Conservation (phyloP, 2,113 vertebrate genomes). For the Chauna torquata region DNA sequence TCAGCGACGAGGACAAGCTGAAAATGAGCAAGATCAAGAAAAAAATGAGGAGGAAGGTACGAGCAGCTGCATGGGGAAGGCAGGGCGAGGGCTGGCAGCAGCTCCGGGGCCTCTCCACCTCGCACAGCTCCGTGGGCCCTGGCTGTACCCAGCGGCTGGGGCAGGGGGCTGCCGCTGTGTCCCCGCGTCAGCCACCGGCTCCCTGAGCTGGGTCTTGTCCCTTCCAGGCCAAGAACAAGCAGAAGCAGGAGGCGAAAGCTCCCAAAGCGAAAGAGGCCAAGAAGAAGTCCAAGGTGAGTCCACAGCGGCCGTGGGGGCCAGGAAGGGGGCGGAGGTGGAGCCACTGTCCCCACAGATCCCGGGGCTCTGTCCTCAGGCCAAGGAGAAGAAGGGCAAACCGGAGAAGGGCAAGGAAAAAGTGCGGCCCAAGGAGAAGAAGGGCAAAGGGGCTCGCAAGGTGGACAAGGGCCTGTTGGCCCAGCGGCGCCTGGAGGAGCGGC, state of each 20-base stretch:
- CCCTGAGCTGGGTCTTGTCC: neutral
- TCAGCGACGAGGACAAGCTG: constrained; percentile 90
- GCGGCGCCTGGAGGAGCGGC: constrained; percentile 88
- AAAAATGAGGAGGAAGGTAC: constrained; percentile 92
- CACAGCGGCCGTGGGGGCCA: accelerated
- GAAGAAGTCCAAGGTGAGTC: constrained; percentile 84
- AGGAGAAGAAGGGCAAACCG: constrained; percentile 79
- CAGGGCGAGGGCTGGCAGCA: neutral
- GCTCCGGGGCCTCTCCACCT: neutral
- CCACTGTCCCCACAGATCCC: accelerated
- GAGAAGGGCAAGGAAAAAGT: constrained; percentile 71
- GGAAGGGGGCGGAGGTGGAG: neutral
- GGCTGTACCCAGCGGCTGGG: neutral
- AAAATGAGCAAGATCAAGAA: constrained; percentile 93
- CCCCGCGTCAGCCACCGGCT: accelerated
- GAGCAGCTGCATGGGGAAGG: neutral
- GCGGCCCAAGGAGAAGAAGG: constrained; percentile 81
- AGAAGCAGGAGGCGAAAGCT: constrained; percentile 85
- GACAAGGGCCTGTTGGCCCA: constrained; percentile 84
- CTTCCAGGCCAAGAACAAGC: constrained; percentile 87
- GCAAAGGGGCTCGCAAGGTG: constrained; percentile 76
- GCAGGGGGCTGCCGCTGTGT: neutral
- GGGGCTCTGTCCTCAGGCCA: neutral
- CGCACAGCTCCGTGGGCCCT: neutral
- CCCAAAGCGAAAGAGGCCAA: constrained; percentile 84